phyloP scores from a whole-genome alignment of 2,888 invertebrate genomes.

The Sylvicola fuscatus region DNA sequence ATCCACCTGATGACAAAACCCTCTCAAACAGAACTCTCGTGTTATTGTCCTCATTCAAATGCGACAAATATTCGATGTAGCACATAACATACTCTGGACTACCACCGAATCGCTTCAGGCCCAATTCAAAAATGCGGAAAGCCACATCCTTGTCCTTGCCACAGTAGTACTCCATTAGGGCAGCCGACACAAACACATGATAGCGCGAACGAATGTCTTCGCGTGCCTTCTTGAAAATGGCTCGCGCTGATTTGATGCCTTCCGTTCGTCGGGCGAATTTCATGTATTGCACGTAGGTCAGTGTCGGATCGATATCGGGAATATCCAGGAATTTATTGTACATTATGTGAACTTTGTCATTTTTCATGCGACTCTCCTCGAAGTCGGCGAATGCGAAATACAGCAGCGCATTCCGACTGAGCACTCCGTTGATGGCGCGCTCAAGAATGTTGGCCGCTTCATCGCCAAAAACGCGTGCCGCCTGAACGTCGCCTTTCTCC shows the following conservation, averaged over 20 bases:
- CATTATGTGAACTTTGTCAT: constrained; percentile 88
- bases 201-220: constrained; percentile 70
- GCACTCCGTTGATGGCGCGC: constrained; percentile 70
- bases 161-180: constrained; percentile 98
- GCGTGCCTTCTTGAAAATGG: constrained; percentile 85
- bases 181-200: constrained; percentile 92
- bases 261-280: constrained; percentile 94
- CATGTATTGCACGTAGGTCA: constrained; percentile 98
- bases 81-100: constrained; percentile 88
- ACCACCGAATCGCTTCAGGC: constrained; percentile 88
- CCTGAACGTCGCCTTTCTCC: constrained; percentile 91
- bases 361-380: constrained; percentile 89
- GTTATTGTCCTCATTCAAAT: constrained; percentile 98
- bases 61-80: constrained; percentile 92
- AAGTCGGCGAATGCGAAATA: constrained; percentile 99
- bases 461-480: constrained; percentile 80
- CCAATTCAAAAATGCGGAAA: constrained; percentile 91
- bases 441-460: constrained; percentile 92
- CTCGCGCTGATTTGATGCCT: constrained; percentile 90
- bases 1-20: constrained; percentile 77
- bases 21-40: constrained; percentile 97
- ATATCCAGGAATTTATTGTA: constrained; percentile 83
- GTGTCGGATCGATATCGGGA: constrained; percentile 81
- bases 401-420: constrained; percentile 79
- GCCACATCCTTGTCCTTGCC: constrained; percentile 96